Percentiles rank a stretch among this genome's conserved stretches.
phyloP scores from a whole-genome alignment of 2,797 vertebrate species.

The Champsocephalus gunnari region DNA sequence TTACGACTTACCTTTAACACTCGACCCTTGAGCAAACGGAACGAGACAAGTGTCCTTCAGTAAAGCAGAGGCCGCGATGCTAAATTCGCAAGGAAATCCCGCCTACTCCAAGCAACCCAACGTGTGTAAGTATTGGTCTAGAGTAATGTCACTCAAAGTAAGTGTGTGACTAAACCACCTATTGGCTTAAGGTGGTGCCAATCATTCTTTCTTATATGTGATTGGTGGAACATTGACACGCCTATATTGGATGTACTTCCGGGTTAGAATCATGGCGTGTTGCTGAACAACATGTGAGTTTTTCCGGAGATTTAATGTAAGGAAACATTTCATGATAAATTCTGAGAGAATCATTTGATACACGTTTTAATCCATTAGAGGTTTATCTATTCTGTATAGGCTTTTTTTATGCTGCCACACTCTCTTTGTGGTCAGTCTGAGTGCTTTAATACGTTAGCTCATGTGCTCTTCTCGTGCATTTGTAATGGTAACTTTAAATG shows the following conservation, averaged over 20 bases:
- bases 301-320: constrained; percentile 33
- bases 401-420: rapidly evolving
- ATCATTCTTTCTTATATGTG: constrained; percentile 6
- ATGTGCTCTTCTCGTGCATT: constrained; percentile 3
- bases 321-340: background rate
- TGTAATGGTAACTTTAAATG: background rate
- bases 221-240: constrained; percentile 61
- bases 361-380: background rate
- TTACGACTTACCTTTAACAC: constrained; percentile 63
- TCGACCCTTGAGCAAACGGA: constrained; percentile 43
- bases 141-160: constrained; percentile 1
- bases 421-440: background rate
- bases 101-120: background rate
- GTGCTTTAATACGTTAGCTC: background rate
- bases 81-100: constrained; percentile 73
- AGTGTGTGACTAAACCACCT: rapidly evolving
- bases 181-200: constrained; percentile 44
- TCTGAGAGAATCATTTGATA: rapidly evolving
- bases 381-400: rapidly evolving
- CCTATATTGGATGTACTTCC: constrained; percentile 63
- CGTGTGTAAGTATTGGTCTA: constrained; percentile 21
- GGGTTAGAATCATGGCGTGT: constrained; percentile 74
- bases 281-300: constrained; percentile 82
- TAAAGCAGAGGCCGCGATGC: constrained; percentile 65
- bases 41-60: constrained; percentile 78